These are phyloP conservation scores for Otus sunia DNA, from an alignment of 2,113 vertebrate species.

Conservation along the genomic window DNA sequence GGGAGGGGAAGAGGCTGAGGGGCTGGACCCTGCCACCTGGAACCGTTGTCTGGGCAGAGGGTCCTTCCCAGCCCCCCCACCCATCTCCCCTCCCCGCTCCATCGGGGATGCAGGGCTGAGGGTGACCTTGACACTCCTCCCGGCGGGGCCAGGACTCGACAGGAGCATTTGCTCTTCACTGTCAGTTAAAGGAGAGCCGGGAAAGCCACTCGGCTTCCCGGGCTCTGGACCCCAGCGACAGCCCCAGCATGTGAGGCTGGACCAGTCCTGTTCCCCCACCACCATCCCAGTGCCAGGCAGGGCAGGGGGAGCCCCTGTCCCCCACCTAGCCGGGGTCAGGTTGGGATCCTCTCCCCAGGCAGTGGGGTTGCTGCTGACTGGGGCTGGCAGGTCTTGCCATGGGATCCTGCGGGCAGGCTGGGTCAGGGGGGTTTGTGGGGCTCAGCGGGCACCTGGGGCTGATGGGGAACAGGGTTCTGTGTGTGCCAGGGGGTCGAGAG, in stretches of 20 bases:
- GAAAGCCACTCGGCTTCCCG: accelerated
- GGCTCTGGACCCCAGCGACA: accelerated
- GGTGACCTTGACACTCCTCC: conserved; percentile 35
- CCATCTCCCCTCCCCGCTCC: accelerated
- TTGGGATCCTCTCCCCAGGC: accelerated
- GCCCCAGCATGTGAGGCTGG: accelerated
- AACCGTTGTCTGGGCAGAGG: accelerated
- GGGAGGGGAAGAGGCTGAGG: accelerated
- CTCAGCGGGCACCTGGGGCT: not conserved
- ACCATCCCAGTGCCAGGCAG: not conserved
- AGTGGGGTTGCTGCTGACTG: not conserved
- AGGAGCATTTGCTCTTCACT: not conserved
- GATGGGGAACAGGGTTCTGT: not conserved
- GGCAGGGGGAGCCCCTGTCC: not conserved
- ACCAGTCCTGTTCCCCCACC: too few species aligned
- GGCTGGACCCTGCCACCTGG: not conserved
- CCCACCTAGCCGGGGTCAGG: accelerated
- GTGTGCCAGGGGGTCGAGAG: not conserved
- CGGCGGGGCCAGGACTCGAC: accelerated
- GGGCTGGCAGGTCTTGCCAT: not conserved
- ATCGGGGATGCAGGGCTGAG: not conserved
- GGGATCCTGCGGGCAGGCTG: accelerated
- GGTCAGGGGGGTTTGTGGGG: not conserved
- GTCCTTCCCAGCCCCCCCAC: not conserved
- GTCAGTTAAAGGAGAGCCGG: not conserved